Evolutionary conservation across 2,113 vertebrate genomes (phyloP).

Genomic region (Odontophorus gujanensis): DNA sequence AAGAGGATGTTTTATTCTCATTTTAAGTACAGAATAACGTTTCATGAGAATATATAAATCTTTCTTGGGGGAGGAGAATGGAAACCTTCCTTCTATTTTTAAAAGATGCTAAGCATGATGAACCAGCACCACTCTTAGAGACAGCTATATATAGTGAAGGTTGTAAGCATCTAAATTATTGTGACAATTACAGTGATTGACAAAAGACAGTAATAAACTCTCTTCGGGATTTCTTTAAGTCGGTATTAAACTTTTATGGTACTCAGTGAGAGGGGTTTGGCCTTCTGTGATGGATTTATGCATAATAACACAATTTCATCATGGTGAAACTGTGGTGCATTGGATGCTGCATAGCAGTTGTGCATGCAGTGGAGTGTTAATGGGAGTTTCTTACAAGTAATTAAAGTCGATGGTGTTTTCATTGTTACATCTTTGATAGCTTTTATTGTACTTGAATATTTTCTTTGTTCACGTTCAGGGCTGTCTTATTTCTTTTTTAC

Average conservation of each 20-base stretch:
- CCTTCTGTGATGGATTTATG: rapidly evolving
- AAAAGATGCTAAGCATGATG: background rate
- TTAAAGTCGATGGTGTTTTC: background rate
- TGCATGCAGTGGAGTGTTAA: background rate
- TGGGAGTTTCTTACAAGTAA: background rate
- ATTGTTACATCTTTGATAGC: background rate
- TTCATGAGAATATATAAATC: background rate
- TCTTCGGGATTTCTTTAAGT: background rate
- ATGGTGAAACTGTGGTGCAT: background rate
- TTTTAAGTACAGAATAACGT: background rate
- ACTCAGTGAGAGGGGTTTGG: background rate
- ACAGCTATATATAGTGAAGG: background rate
- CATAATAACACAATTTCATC: background rate
- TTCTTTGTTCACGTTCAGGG: slow-evolving; percentile 35
- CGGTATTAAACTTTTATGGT: background rate
- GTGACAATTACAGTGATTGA: background rate
- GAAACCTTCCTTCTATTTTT: background rate
- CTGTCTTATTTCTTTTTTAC: slow-evolving; percentile 54
- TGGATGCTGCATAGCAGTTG: background rate
- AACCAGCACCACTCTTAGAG: background rate
- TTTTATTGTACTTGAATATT: slow-evolving; percentile 26
- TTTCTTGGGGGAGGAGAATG: background rate
- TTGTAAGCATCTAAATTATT: background rate
- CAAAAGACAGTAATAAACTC: background rate
- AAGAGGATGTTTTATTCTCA: background rate